Percentiles rank a stretch among this genome's conserved stretches.
These are phyloP conservation scores for Drosophila watanabei DNA, from an alignment of 1,140 invertebrate species.

Conservation along the genomic window DNA sequence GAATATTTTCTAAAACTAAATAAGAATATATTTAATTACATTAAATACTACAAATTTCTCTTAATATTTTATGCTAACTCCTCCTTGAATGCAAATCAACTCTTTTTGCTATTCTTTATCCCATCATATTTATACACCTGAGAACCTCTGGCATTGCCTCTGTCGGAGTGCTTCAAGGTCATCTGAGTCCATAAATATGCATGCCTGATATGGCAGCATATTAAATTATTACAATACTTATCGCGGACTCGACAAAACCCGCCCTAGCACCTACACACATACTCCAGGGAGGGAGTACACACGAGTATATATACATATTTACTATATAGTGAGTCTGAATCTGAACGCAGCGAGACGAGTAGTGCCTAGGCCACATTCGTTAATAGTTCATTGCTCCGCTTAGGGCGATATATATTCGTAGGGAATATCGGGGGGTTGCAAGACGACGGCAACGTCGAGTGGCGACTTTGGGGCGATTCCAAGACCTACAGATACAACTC, in stretches of 20 bases:
- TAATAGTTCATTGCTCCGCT: conserved; percentile 80
- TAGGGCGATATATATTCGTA: conserved; percentile 53
- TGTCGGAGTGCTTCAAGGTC: conserved; percentile 21
- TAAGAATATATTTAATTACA: not conserved
- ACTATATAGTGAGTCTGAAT: conserved; percentile 27
- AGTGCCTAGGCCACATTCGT: conserved; percentile 62
- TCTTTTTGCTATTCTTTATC: not conserved
- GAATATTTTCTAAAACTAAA: not conserved
- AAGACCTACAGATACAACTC: conserved; percentile 37
- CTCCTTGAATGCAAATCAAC: not conserved
- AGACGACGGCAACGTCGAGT: conserved; percentile 26
- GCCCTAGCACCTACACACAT: conserved; percentile 40
- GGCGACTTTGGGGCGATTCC: conserved; percentile 51
- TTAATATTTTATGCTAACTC: not conserved
- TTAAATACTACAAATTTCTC: not conserved
- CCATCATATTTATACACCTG: conserved; percentile 3
- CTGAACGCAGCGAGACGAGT: conserved; percentile 37
- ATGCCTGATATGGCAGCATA: conserved; percentile 34
- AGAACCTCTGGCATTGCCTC: conserved; percentile 15
- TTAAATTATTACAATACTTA: conserved; percentile 44
- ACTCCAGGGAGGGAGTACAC: not conserved
- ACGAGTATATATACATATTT: not conserved
- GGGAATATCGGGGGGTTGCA: conserved; percentile 24
- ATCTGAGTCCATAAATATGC: conserved; percentile 42
- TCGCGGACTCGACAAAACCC: conserved; percentile 19